Evolutionary conservation across 1,140 invertebrate species (phyloP).

Genomic region (Drosophila micromelanica): DNA sequence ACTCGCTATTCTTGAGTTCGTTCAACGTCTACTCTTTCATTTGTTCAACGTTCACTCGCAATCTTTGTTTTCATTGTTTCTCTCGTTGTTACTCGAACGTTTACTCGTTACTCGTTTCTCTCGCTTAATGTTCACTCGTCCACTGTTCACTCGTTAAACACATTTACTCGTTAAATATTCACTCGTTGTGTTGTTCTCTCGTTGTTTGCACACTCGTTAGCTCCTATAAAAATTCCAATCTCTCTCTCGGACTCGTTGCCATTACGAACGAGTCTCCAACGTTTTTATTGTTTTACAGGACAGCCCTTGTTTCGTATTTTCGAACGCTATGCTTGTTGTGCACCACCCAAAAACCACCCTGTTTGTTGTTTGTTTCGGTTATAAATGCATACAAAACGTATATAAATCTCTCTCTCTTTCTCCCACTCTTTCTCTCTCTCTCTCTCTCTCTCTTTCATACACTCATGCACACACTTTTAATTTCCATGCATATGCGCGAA

Average conservation of each 20-base stretch:
- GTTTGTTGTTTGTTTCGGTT: constrained; percentile 27
- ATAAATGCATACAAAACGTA: not conserved
- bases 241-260: constrained; percentile 6
- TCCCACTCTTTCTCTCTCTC: constrained; percentile 23
- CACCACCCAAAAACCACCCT: not conserved
- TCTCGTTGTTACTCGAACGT: not conserved
- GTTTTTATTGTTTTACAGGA: not conserved
- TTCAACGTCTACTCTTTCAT: too few species aligned
- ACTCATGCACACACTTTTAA: constrained; percentile 17
- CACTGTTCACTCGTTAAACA: not conserved
- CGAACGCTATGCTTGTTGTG: constrained; percentile 26
- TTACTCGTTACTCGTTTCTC: not conserved
- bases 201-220: constrained; percentile 8
- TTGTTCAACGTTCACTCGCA: too few species aligned
- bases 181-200: constrained; percentile 2
- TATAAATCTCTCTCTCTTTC: constrained; percentile 7
- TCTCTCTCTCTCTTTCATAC: constrained; percentile 22
- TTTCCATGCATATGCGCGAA: not conserved
- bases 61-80: too few species aligned
- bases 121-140: constrained; percentile 1
- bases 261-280: not conserved
- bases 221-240: not conserved
- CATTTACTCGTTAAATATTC: not conserved
- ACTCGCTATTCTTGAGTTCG: not conserved
- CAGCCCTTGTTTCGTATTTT: not conserved